Conservation (phyloP, 2,113 vertebrate genomes). For the Hydropotes inermis region DNA sequence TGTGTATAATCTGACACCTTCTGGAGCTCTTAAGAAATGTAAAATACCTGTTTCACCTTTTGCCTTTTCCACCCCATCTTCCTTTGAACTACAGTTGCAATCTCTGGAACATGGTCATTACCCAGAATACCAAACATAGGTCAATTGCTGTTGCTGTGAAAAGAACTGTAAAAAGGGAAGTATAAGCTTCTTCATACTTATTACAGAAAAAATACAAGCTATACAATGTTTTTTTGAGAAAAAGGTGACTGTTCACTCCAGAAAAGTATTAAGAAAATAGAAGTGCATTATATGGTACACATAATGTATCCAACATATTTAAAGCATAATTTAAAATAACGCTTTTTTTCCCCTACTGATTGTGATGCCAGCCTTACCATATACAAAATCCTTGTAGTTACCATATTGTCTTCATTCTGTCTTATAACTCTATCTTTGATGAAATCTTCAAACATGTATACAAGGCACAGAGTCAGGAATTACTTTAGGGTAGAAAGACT, state of each 20-base stretch:
- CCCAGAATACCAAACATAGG: constrained; percentile 56
- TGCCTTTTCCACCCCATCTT: background rate
- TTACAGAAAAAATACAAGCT: constrained; percentile 10
- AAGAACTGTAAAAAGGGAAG: background rate
- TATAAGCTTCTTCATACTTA: background rate
- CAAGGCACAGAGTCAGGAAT: background rate
- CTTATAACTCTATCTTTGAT: background rate
- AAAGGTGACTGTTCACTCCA: background rate
- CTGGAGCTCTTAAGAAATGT: background rate
- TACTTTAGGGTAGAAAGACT: background rate
- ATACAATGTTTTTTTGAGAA: background rate
- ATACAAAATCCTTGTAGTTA: background rate
- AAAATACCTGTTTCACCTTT: constrained; percentile 10
- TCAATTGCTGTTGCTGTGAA: constrained; percentile 52
- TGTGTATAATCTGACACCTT: background rate
- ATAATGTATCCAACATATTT: background rate
- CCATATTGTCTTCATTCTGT: background rate
- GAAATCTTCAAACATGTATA: background rate
- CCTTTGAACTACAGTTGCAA: constrained; percentile 38
- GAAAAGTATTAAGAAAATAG: background rate
- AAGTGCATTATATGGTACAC: background rate
- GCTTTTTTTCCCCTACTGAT: background rate
- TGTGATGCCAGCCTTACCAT: background rate
- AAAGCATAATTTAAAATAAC: background rate
- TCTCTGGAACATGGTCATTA: constrained; percentile 53